A percentile compares a stretch with the other conserved stretches of the same genome.
Conservation (phyloP, 2,797 vertebrate genomes). For the Garrulus glandarius region DNA sequence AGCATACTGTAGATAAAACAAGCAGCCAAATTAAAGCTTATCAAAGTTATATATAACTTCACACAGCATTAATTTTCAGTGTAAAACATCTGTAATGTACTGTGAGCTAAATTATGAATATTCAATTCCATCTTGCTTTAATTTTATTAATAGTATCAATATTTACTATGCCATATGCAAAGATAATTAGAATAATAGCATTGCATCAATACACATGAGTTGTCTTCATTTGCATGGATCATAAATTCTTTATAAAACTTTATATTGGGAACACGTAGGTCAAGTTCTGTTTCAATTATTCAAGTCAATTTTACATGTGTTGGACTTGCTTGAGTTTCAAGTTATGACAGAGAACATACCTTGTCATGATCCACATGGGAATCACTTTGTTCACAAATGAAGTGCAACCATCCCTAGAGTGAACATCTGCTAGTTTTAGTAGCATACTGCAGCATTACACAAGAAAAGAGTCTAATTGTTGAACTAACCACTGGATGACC, state of each 20-base stretch:
- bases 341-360: neutral
- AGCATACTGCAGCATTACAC: neutral
- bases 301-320: neutral
- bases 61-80: conserved; percentile 11
- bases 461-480: neutral
- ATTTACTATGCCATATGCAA: conserved; percentile 32
- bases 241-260: neutral
- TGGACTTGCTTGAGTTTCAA: neutral
- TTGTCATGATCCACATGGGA: neutral
- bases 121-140: conserved; percentile 6
- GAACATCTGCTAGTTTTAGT: neutral
- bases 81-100: neutral
- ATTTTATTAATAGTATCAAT: conserved; percentile 15
- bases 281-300: neutral
- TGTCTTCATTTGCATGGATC: neutral
- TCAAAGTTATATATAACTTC: neutral
- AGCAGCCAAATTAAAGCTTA: neutral
- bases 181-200: neutral
- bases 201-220: neutral
- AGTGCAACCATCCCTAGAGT: neutral
- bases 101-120: conserved; percentile 22
- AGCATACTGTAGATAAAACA: neutral
- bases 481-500: neutral
- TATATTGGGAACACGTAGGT: neutral
- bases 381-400: neutral